Percentiles rank a stretch among this genome's conserved stretches.
Conservation (phyloP, 2,888 invertebrate species). For the Coelogynopora nodosa region DNA sequence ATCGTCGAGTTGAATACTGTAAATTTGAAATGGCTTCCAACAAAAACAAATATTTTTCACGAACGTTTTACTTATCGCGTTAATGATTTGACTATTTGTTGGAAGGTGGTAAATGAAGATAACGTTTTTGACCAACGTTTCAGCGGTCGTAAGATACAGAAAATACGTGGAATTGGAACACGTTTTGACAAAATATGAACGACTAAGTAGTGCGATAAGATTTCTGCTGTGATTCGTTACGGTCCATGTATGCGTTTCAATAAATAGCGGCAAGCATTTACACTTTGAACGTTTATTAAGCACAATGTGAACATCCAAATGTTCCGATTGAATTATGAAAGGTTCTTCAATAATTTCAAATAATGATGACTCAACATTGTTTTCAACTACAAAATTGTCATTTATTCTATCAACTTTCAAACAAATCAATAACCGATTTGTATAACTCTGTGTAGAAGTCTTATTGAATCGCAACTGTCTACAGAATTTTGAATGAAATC, state of each 20-base stretch:
- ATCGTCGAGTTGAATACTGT: too few species aligned
- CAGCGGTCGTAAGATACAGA: neutral
- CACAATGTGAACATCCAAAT: neutral
- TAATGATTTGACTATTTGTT: too few species aligned
- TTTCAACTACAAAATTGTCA: too few species aligned
- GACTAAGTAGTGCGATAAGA: neutral
- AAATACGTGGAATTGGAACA: neutral
- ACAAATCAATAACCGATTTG: too few species aligned
- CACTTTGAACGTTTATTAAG: neutral
- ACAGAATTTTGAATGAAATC: neutral
- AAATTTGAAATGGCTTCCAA: too few species aligned
- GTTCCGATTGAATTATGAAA: neutral
- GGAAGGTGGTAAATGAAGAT: neutral
- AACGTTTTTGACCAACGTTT: neutral
- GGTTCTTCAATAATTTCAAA: too few species aligned
- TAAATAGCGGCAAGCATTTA: neutral
- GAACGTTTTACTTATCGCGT: too few species aligned
- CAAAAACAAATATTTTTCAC: too few species aligned
- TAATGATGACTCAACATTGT: too few species aligned
- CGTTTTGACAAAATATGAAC: neutral
- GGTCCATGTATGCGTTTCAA: neutral
- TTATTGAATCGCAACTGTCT: too few species aligned
- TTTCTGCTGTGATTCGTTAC: neutral
- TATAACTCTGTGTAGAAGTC: too few species aligned
- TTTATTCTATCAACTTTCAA: too few species aligned